Evolutionary conservation across 2,797 vertebrate species (phyloP).

Genomic region (Poecile montanus): DNA sequence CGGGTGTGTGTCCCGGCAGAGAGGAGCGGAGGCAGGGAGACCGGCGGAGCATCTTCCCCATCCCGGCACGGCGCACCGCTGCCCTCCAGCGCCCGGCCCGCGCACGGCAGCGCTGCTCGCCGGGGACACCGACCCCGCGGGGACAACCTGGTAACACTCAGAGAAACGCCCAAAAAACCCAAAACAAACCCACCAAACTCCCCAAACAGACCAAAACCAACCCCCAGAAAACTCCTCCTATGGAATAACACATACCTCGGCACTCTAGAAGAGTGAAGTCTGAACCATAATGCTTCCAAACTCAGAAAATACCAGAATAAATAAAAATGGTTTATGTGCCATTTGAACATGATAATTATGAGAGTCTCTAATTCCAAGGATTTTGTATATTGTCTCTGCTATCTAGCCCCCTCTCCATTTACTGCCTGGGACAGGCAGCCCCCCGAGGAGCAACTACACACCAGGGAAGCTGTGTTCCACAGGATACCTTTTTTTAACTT

Average conservation of each 20-base stretch:
- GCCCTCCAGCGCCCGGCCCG: neutral
- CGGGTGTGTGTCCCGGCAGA: accelerated
- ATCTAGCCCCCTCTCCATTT: neutral
- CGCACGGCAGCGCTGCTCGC: neutral
- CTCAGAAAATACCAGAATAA: neutral
- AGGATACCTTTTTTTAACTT: neutral
- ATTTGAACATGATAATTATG: neutral
- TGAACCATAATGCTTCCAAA: neutral
- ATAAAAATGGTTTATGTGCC: accelerated
- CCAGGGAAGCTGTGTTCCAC: neutral
- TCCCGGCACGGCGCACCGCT: neutral
- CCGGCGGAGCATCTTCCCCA: accelerated
- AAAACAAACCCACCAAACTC: neutral
- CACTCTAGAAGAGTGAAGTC: neutral
- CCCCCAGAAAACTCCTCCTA: accelerated
- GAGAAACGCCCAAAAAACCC: accelerated
- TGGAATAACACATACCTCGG: neutral
- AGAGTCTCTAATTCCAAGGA: neutral
- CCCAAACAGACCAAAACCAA: neutral
- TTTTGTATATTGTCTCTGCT: neutral
- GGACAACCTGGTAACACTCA: accelerated
- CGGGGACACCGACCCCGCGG: accelerated
- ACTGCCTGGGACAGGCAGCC: neutral
- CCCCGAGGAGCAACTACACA: neutral
- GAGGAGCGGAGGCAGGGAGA: neutral